Evolutionary conservation across 2,888 invertebrate species (phyloP).

Genomic region (Chamaedrilus cognettii): DNA sequence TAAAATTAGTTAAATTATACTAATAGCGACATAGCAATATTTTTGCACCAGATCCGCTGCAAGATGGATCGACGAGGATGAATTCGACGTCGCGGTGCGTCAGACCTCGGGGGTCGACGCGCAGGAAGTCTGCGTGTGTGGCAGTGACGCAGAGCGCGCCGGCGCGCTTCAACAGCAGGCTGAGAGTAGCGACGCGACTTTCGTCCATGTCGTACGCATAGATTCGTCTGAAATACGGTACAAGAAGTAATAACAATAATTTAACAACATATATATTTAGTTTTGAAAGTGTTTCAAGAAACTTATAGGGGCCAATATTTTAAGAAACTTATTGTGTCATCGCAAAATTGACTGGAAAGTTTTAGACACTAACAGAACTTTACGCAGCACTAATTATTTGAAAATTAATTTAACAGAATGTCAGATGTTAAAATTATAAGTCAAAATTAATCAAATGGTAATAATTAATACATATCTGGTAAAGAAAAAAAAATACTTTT

Average conservation of each 20-base stretch:
- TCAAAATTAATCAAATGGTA: too few relatives aligned
- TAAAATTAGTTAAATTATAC: too few relatives aligned
- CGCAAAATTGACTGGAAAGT: too few relatives aligned
- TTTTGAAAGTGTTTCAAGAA: not conserved
- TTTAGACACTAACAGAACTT: too few relatives aligned
- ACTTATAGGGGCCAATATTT: not conserved
- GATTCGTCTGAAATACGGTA: conserved; percentile 64
- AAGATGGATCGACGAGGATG: conserved; percentile 95
- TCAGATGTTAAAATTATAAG: too few relatives aligned
- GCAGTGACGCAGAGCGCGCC: conserved; percentile 72
- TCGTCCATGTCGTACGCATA: conserved; percentile 79
- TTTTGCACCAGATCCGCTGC: conserved; percentile 90
- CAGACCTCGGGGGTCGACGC: conserved; percentile 65
- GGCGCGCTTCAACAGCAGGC: conserved; percentile 57
- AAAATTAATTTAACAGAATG: too few relatives aligned
- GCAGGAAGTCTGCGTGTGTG: conserved; percentile 73
- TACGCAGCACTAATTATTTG: too few relatives aligned
- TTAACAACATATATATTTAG: not conserved
- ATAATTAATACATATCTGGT: too few relatives aligned
- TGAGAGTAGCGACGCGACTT: conserved; percentile 46
- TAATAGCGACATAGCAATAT: too few relatives aligned
- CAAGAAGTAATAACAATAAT: not conserved
- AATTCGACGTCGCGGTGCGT: conserved; percentile 69
- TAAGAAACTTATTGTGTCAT: not conserved
- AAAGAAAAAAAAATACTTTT: too few relatives aligned